phyloP scores from a whole-genome alignment of 2,888 invertebrate genomes.

The Cataglyphis cursor region DNA sequence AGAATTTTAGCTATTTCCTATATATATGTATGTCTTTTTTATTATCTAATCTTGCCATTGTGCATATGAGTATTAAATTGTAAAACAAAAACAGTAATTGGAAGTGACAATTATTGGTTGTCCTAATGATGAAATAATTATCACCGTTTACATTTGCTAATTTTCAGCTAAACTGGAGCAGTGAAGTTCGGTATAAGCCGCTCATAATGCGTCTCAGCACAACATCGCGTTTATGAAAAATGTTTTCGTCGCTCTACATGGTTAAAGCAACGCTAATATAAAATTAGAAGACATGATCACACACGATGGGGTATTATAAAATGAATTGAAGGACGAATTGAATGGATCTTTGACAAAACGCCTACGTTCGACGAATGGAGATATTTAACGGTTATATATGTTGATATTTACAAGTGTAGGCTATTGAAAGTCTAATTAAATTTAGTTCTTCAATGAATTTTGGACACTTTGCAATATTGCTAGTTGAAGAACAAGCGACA shows the following conservation, averaged over 20 bases:
- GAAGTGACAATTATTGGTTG: slow-evolving; percentile 16
- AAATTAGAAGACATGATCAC: slow-evolving; percentile 77
- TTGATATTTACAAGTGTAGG: slow-evolving; percentile 69
- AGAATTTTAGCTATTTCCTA: slow-evolving; percentile 28
- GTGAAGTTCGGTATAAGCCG: slow-evolving; percentile 80
- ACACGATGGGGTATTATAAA: slow-evolving; percentile 71
- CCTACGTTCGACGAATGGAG: slow-evolving; percentile 69
- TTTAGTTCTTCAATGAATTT: slow-evolving; percentile 78
- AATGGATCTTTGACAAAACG: slow-evolving; percentile 69
- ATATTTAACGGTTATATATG: slow-evolving; percentile 70
- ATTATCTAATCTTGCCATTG: slow-evolving; percentile 11
- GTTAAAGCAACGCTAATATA: slow-evolving; percentile 85
- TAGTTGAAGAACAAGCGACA: slow-evolving; percentile 78
- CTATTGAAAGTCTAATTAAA: slow-evolving; percentile 71
- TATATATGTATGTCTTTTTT: slow-evolving; percentile 4
- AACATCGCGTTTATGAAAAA: slow-evolving; percentile 76
- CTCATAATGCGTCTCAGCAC: slow-evolving; percentile 76
- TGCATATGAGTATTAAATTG: slow-evolving; percentile 24
- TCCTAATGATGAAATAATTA: slow-evolving; percentile 53
- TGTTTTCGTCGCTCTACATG: slow-evolving; percentile 86
- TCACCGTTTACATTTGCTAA: slow-evolving; percentile 70
- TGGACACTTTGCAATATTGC: slow-evolving; percentile 80
- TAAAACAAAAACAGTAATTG: slow-evolving; percentile 29
- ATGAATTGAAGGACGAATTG: slow-evolving; percentile 74
- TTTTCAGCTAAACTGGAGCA: slow-evolving; percentile 85